Evolutionary conservation across 2,888 invertebrate genomes (phyloP).

Genomic region (Sarcophaga rosellei): DNA sequence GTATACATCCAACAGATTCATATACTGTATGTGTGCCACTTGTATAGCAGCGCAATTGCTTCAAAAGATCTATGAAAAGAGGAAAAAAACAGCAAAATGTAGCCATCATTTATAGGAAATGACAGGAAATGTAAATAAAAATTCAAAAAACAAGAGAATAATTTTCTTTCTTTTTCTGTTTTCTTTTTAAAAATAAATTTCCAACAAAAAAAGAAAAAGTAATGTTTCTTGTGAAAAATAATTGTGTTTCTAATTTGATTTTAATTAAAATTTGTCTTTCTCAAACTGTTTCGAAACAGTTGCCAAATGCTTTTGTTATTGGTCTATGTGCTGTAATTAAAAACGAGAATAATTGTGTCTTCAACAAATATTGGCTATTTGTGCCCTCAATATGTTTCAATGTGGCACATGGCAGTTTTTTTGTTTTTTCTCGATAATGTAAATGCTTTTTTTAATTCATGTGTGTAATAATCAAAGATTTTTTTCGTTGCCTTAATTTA

Average conservation of each 20-base stretch:
- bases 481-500: not conserved
- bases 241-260: conserved; percentile 67
- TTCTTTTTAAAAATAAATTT: not conserved
- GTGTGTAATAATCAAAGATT: not conserved
- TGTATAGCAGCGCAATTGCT: not conserved
- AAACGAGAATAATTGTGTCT: not conserved
- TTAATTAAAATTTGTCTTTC: conserved; percentile 60
- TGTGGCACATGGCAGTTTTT: not conserved
- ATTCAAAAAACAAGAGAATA: conserved; percentile 46
- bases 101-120: conserved; percentile 49
- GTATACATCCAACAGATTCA: not conserved
- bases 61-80: not conserved
- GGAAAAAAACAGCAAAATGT: not conserved
- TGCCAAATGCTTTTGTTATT: not conserved
- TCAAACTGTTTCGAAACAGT: not conserved
- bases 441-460: not conserved
- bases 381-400: not conserved
- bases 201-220: not conserved
- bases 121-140: conserved; percentile 60
- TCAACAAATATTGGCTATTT: not conserved
- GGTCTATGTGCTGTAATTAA: not conserved
- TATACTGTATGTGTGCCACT: not conserved
- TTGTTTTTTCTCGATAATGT: not conserved
- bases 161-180: conserved; percentile 8
- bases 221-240: conserved; percentile 44